Percentiles rank a stretch among this genome's conserved stretches.
These are phyloP conservation scores for Riptortus pedestris DNA, from an alignment of 1,140 invertebrate genomes.

Conservation along the genomic window DNA sequence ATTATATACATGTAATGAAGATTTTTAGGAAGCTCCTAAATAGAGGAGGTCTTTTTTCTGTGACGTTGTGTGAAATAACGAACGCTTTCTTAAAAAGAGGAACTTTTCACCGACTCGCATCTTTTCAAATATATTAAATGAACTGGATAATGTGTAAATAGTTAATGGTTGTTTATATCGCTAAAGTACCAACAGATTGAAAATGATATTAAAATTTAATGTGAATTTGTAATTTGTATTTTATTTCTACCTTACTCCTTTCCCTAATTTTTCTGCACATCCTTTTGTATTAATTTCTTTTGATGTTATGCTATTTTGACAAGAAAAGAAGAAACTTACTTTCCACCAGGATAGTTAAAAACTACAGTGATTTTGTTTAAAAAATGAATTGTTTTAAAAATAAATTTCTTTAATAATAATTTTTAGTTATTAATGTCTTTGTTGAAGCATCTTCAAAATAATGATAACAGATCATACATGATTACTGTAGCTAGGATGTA, in stretches of 20 bases:
- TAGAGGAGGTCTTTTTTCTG: slow-evolving; percentile 10
- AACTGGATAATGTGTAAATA: slow-evolving; percentile 30
- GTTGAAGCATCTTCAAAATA: too few relatives aligned
- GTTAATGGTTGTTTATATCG: slow-evolving; percentile 34
- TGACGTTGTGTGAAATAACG: neutral
- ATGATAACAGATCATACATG: too few relatives aligned
- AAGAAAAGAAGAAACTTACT: too few relatives aligned
- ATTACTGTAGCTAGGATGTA: too few relatives aligned
- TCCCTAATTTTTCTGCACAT: too few relatives aligned
- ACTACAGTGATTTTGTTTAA: too few relatives aligned
- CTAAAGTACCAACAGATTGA: slow-evolving; percentile 30
- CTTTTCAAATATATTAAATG: slow-evolving; percentile 10
- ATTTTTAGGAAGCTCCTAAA: neutral
- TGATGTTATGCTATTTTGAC: too few relatives aligned
- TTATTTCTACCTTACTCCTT: slow-evolving; percentile 15
- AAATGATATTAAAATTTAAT: slow-evolving; percentile 29
- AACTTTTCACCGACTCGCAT: neutral
- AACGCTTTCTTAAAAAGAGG: neutral
- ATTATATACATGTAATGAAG: neutral
- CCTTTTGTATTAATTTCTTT: too few relatives aligned
- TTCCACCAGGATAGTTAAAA: too few relatives aligned
- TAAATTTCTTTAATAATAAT: too few relatives aligned
- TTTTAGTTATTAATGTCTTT: too few relatives aligned
- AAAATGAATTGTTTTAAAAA: too few relatives aligned
- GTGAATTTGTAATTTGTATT: slow-evolving; percentile 26